Conservation (phyloP, 2,888 invertebrate species). For the Tachina grossa region DNA sequence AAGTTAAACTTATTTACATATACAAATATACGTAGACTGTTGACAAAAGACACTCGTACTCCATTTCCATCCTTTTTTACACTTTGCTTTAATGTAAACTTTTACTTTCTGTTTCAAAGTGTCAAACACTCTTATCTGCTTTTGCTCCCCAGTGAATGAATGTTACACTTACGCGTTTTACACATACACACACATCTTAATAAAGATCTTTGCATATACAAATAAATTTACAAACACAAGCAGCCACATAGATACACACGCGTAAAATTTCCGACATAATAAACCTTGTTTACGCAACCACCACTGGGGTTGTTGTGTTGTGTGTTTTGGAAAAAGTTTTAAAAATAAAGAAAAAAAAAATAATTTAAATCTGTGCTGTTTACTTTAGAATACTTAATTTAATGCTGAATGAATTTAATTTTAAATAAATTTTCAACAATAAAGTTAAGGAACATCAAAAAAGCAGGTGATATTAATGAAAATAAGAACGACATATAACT, state of each 20-base stretch:
- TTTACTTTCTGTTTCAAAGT: conserved; percentile 40
- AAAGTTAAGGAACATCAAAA: not conserved
- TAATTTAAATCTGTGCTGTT: not conserved
- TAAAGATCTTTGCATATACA: conserved; percentile 9
- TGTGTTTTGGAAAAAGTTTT: conserved; percentile 34
- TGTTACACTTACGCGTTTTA: conserved; percentile 19
- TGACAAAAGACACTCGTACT: not conserved
- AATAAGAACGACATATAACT: too few species aligned
- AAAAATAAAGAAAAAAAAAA: not conserved
- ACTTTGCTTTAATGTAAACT: conserved; percentile 23
- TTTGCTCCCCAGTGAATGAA: conserved; percentile 15
- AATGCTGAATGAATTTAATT: not conserved
- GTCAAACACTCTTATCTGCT: conserved; percentile 41
- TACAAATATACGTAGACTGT: not conserved
- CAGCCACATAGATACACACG: not conserved
- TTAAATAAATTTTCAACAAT: not conserved
- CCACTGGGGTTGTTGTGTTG: conserved; percentile 1
- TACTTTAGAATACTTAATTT: not conserved
- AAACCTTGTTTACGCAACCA: conserved; percentile 30
- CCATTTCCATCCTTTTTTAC: conserved; percentile 16
- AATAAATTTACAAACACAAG: conserved; percentile 16
- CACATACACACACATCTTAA: conserved; percentile 1
- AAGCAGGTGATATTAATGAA: too few species aligned
- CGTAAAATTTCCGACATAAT: not conserved
- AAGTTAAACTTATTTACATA: conserved; percentile 11